phyloP scores from a whole-genome alignment of 2,113 vertebrate genomes.

The Symphodus melops region DNA sequence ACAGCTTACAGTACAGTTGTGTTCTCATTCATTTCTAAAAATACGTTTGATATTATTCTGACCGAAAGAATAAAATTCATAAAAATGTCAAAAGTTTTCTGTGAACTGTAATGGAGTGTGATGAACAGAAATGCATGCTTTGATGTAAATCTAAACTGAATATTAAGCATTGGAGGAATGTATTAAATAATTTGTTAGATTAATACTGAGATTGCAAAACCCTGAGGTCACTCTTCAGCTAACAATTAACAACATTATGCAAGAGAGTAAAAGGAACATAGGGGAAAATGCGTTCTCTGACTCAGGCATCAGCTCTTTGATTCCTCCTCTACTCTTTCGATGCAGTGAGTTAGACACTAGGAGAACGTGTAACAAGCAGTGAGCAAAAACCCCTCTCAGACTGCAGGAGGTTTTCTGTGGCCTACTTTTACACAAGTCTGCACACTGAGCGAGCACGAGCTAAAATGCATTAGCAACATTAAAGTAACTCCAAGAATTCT shows the following conservation, averaged over 20 bases:
- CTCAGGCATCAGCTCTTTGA: conserved; percentile 29
- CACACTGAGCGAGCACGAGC: background rate
- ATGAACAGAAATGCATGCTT: background rate
- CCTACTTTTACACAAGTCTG: background rate
- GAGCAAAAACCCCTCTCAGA: conserved; percentile 16
- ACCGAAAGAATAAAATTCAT: background rate
- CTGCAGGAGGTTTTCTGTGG: conserved; percentile 19
- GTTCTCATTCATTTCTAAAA: background rate
- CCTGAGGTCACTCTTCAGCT: background rate
- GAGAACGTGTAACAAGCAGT: conserved; percentile 4
- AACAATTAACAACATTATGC: conserved; percentile 3
- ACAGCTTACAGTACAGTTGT: background rate
- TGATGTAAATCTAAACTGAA: background rate
- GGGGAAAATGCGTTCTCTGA: conserved; percentile 18
- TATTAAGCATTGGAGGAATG: background rate
- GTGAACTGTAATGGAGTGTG: background rate
- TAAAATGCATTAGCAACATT: background rate
- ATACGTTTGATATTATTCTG: background rate
- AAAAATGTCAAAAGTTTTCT: background rate
- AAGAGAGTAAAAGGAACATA: conserved; percentile 4
- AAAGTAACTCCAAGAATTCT: background rate
- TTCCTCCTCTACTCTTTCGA: conserved; percentile 37
- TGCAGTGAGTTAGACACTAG: conserved; percentile 22
- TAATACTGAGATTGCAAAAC: conserved; percentile 8
- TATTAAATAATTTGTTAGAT: conserved; percentile 16